Percentiles rank a stretch among this genome's conserved stretches.
phyloP scores from a whole-genome alignment of 2,113 vertebrate species.

The Galeopterus variegatus region DNA sequence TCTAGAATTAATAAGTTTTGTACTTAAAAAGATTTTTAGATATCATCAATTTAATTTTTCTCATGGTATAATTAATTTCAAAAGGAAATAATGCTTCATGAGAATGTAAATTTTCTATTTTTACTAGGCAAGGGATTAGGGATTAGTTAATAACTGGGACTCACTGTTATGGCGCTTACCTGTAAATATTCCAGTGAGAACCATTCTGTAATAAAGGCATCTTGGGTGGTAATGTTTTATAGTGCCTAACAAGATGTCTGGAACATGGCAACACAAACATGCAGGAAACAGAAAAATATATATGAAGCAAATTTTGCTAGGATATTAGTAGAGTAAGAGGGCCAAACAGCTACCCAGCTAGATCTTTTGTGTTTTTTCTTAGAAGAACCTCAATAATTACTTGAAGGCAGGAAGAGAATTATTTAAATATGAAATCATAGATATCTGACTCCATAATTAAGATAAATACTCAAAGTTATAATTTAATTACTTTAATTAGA shows the following conservation, averaged over 20 bases:
- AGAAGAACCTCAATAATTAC: neutral
- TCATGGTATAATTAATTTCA: constrained; percentile 49
- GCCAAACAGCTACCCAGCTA: neutral
- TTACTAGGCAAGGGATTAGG: constrained; percentile 36
- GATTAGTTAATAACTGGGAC: constrained; percentile 48
- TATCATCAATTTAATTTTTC: neutral
- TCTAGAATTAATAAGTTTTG: neutral
- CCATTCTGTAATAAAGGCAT: constrained; percentile 96
- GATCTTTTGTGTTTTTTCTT: neutral
- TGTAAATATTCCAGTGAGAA: constrained; percentile 96
- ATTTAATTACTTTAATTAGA: neutral
- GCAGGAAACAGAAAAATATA: constrained; percentile 86
- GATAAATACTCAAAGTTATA: neutral
- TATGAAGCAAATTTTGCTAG: constrained; percentile 71
- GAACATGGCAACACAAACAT: constrained; percentile 85
- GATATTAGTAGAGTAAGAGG: constrained; percentile 43
- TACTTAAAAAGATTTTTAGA: constrained; percentile 45
- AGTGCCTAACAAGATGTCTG: constrained; percentile 94
- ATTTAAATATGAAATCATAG: constrained; percentile 27
- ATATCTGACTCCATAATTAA: neutral
- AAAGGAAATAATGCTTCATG: constrained; percentile 35
- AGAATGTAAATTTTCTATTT: constrained; percentile 7
- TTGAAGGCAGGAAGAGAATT: neutral
- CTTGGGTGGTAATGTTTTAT: constrained; percentile 96
- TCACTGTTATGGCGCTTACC: constrained; percentile 90